Evolutionary conservation across 2,888 invertebrate genomes (phyloP).

Genomic region (Morinoia aosen): DNA sequence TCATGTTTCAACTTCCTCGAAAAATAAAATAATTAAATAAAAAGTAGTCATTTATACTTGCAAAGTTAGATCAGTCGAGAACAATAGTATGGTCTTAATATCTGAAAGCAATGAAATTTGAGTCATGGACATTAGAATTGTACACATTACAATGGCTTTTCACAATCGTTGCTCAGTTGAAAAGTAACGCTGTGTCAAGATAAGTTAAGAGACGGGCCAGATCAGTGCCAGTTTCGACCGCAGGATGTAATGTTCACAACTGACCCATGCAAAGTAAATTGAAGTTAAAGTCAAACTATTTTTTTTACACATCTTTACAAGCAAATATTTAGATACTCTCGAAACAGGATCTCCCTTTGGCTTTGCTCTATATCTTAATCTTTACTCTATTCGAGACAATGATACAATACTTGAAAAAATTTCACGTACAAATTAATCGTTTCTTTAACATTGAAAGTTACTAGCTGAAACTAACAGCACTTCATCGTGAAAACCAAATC

Average conservation of each 20-base stretch:
- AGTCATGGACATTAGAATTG: neutral
- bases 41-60: too few relatives aligned
- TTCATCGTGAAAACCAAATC: neutral
- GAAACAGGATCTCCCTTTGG: neutral
- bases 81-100: neutral
- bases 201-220: neutral
- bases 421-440: neutral
- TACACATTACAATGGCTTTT: neutral
- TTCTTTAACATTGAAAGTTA: neutral
- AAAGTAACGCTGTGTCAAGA: neutral
- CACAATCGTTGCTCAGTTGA: neutral
- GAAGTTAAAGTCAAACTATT: neutral
- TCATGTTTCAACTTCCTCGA: neutral
- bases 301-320: neutral
- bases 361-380: neutral
- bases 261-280: neutral
- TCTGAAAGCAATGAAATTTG: neutral
- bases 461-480: neutral
- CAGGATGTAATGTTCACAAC: neutral
- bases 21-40: too few relatives aligned
- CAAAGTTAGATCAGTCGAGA: neutral
- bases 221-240: neutral
- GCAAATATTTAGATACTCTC: neutral
- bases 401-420: neutral
- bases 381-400: neutral